Evolutionary conservation across 2,888 invertebrate species (phyloP), one percentile per base, ranked within the genome.

Genomic region (Tetanocera ferruginea): DNA sequence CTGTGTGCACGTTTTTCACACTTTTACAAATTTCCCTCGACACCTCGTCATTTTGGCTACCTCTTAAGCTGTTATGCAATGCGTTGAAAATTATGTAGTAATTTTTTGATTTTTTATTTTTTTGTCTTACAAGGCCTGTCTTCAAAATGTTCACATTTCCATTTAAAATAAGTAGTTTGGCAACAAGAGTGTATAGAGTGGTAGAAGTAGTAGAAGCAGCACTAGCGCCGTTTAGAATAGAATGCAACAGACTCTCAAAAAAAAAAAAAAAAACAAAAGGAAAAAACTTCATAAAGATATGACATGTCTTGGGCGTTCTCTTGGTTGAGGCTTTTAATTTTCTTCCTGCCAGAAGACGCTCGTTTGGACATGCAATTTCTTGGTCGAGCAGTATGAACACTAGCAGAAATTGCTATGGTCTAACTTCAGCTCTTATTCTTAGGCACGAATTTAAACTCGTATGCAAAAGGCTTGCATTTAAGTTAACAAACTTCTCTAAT

Each of bases 21-120:
- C 77, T 77, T 66, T 73, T 74, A 31, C 31, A 73, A 74, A 77
- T 77, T 77, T 77, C 77, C 74, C 74, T 62, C 28, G 78, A 74
- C 77, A 60, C 37, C 52, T n/a, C 31, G 66, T 6, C 57, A 67
- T 72, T 62, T 23, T 70, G 52, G 28, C 67, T 23, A 51, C 64
- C 64, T 51, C 57, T 17, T 60, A 17, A 60, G 60, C 8, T 60
- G 60, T 17, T 60, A 60, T 60, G 60, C 60, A 14, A 11, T 43
- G 14, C 43, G 43, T 43, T 43, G 11, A 43, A 43, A 11, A 6
- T 43, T 43, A n/a, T 43, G 11, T 43, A 11, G 14, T 14, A 1
- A 43, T 43, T 43, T 43, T 11, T 43, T 31, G 3, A 31, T 4
- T 4, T 31, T 43, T 31, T 31, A 31, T 4, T 4, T 31, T 31